Conservation (phyloP, 2,797 vertebrate genomes). For the Streptopelia turtur region DNA sequence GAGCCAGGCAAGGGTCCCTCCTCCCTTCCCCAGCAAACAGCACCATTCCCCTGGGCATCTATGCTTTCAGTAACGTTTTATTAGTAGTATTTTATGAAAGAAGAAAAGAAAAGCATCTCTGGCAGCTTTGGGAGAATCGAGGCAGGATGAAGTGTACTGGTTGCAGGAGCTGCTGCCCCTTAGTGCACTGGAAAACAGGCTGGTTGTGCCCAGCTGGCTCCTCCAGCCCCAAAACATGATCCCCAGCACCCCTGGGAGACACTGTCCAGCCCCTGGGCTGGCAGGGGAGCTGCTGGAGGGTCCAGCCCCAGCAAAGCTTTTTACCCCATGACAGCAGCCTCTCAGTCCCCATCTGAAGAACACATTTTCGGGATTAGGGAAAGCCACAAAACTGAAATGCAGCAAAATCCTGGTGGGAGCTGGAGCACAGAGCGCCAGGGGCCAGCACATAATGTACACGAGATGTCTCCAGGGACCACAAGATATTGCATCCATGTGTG, state of each 20-base stretch:
- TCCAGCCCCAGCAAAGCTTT: not conserved
- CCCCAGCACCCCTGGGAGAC: not conserved
- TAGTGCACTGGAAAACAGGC: not conserved
- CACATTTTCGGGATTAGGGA: not conserved
- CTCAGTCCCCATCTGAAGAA: not conserved
- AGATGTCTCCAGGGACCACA: not conserved
- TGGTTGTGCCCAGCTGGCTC: not conserved
- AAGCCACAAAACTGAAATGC: not conserved
- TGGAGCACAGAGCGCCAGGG: accelerated
- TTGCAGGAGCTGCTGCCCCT: not conserved
- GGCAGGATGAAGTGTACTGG: constrained; percentile 29
- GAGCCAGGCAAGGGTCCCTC: not conserved
- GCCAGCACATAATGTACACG: not conserved
- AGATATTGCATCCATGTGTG: not conserved
- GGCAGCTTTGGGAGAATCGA: not conserved
- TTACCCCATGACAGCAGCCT: accelerated
- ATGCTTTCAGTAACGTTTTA: not conserved
- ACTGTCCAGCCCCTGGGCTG: not conserved
- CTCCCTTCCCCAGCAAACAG: not conserved
- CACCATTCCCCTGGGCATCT: not conserved
- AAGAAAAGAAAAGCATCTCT: constrained; percentile 2
- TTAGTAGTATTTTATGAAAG: not conserved
- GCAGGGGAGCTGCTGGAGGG: not conserved
- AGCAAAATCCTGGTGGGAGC: not conserved
- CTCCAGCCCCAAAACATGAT: not conserved